Evolutionary conservation across 2,113 vertebrate genomes (phyloP), one percentile per base, ranked within the genome.

Genomic region (Odocoileus hemionus): DNA sequence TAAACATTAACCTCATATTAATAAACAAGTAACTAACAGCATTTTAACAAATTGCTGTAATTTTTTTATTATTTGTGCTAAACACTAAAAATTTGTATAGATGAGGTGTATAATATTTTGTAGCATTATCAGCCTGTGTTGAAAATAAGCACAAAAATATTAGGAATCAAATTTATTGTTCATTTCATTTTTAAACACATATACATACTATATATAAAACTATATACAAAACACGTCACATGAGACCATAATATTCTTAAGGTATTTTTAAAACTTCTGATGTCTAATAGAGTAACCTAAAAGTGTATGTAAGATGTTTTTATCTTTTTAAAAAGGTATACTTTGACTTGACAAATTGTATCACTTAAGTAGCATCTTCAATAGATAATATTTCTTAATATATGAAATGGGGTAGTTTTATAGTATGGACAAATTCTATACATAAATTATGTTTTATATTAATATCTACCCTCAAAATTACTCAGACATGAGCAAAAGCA

Each of bases 121-220:
- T 91, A 97, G 95, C 70, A 98, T 80, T 82, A 98, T 92, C 86
- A 96, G 64, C 79, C 97, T 98, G 61, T 98, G 95, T 98, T 98
- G 97, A 98, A 99, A 98, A 98, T 96, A 98, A 98, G 96, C 96
- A 98, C 97, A 97, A 98, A 98, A 97, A 98, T 97, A 96, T 98
- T 97, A 98, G 57, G 90, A 98, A 96, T 98, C 91, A 97, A 92
- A 98, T 98, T 98, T 98, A 98, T 98, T 98, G 74, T 97, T 98
- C 45, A 97, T 25, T 96, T 79, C 89, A 97, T 21, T 96, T 79
- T 88, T 96, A 98, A 98, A 96, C 93, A 97, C 67, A 97, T 67
- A 98, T 79, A 98, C 30, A 96, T 0, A 85, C 86, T 98, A 98
- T 84, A 98, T 87, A 97, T 96, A 98, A 80, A 80, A 80, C 39